phyloP scores from a whole-genome alignment of 2,113 vertebrate genomes.

The Dipodomys stephensi region DNA sequence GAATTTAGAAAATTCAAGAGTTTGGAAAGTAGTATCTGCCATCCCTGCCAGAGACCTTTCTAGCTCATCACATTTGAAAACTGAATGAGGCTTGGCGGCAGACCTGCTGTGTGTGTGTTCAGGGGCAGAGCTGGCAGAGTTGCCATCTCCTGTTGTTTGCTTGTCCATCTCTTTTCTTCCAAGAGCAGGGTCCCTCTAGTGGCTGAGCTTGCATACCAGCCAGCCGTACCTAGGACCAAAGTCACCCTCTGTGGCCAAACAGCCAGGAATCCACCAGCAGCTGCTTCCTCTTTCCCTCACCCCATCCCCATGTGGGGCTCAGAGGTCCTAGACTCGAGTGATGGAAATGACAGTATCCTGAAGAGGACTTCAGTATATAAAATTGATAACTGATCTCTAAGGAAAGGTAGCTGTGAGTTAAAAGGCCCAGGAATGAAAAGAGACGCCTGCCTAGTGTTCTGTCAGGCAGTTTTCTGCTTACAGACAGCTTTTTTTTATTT shows the following conservation, averaged over 20 bases:
- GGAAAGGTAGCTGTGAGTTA: background rate
- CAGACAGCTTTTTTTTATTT: background rate
- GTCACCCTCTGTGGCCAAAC: background rate
- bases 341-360: background rate
- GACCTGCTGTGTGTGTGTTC: background rate
- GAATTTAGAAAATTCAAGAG: constrained; percentile 55
- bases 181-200: background rate
- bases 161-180: background rate
- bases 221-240: background rate
- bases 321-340: background rate
- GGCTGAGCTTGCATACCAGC: background rate
- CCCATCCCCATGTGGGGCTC: background rate
- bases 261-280: background rate
- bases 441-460: background rate
- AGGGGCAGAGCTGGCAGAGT: background rate
- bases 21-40: constrained; percentile 27
- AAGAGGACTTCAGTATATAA: background rate
- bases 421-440: background rate
- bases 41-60: background rate
- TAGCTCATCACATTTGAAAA: background rate
- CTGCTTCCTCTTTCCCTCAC: background rate
- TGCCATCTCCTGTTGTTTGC: background rate
- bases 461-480: fast-evolving
- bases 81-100: background rate
- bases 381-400: background rate